A percentile compares a stretch with the other conserved stretches of the same genome.
phyloP scores from a whole-genome alignment of 1,140 invertebrate genomes.

The Melitaea cinxia region DNA sequence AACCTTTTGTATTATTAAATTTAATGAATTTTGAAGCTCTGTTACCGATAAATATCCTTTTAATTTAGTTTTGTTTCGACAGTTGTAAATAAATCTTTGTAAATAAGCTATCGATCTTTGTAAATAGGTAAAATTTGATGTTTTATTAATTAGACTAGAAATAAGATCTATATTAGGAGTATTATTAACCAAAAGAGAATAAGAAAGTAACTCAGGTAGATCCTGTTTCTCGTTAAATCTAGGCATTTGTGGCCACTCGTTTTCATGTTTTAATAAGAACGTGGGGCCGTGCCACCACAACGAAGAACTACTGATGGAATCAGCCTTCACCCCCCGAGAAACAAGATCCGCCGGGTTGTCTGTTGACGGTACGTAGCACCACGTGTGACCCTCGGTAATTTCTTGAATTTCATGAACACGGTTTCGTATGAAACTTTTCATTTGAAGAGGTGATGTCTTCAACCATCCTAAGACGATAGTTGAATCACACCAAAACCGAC shows the following conservation, averaged over 20 bases:
- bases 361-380: no score
- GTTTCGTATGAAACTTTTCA: no score
- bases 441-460: no score
- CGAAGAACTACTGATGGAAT: constrained; percentile 12
- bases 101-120: neutral
- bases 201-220: constrained; percentile 16
- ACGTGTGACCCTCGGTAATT: no score
- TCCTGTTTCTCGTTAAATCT: constrained; percentile 6
- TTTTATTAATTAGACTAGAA: neutral
- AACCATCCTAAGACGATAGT: no score
- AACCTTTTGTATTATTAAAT: constrained; percentile 5
- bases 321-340: no score
- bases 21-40: constrained; percentile 9
- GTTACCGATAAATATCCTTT: neutral
- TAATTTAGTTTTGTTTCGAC: constrained; percentile 7
- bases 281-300: constrained; percentile 32
- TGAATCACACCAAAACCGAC: no score
- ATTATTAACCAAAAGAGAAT: neutral
- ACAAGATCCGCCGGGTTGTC: no score
- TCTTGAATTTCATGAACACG: no score
- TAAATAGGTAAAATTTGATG: neutral
- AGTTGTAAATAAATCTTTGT: constrained; percentile 12
- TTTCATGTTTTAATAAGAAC: constrained; percentile 17
- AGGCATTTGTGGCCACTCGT: constrained; percentile 26
- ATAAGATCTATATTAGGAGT: neutral